Evolutionary conservation across 2,797 vertebrate genomes (phyloP).

Genomic region (Esox masquinongy): DNA sequence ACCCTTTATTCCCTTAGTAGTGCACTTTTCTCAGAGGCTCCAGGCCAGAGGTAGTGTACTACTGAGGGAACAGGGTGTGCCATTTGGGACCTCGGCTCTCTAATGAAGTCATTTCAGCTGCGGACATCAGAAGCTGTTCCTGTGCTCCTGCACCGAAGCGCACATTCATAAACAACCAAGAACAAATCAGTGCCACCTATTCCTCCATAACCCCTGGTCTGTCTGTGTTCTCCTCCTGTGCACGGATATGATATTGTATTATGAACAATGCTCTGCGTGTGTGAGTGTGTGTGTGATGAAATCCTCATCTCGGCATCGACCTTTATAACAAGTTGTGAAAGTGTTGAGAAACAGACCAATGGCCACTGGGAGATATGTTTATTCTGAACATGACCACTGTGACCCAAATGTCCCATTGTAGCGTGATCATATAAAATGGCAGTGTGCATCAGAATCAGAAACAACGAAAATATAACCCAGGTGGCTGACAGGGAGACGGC

Average conservation of each 20-base stretch:
- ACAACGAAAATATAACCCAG: conserved; percentile 49
- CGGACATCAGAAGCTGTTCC: too few species aligned
- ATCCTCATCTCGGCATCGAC: conserved; percentile 2
- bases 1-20: not conserved
- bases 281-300: conserved; percentile 9
- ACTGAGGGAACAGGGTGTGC: too few species aligned
- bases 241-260: not conserved
- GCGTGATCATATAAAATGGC: conserved; percentile 45
- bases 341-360: conserved; percentile 40
- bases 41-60: too few species aligned
- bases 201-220: not conserved
- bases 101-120: not conserved
- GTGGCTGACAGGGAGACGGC: conserved; percentile 35
- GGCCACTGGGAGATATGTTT: conserved; percentile 45
- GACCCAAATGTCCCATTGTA: conserved; percentile 28
- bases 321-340: not conserved
- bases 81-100: too few species aligned
- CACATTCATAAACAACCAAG: not conserved
- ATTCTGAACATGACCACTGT: conserved; percentile 45
- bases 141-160: too few species aligned
- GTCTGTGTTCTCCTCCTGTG: not conserved
- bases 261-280: not conserved
- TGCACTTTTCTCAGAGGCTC: too few species aligned
- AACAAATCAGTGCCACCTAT: not conserved
- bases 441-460: conserved; percentile 45